Evolutionary conservation across 2,113 vertebrate species (phyloP), one percentile per base, ranked within the genome.

Genomic region (Ploceus nigricollis): DNA sequence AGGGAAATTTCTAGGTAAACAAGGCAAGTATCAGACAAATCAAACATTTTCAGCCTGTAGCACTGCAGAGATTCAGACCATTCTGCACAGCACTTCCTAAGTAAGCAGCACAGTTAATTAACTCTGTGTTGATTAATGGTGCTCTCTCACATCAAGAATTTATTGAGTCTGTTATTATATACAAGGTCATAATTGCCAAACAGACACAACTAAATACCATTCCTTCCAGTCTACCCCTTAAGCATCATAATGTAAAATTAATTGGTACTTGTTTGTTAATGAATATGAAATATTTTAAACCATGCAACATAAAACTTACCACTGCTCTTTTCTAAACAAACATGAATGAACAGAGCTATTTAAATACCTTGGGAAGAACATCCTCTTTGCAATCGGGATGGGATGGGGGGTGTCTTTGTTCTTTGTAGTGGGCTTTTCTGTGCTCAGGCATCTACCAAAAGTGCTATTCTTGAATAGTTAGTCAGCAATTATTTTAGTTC

Each of bases 91-190:
- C 2, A 3, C 64, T 86, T 86, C 94, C 57, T 76, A 57, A n/a
- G 69, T 76, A 77, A 60, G 86, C 85, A 95, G 66, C 82, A 40
- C 75, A 83, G 72, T 92, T 96, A 94, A 97, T 97, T 96, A 96
- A 91, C 70, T 92, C 68, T 57, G 60, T 71, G 82, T 64, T 96
- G 94, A 96, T 96, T 95, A 95, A 94, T 93, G 83, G 60, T 60
- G 64, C 65, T 64, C 82, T 96, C 88, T 89, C 80, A 86, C 68
- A 93, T 87, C 82, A 95, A 95, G 88, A 94, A 89, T 95, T 93
- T 93, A 96, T 95, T 81, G 56, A 94, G 72, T 60, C 90, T 97
- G 68, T 89, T 94, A 93, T 84, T 95, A 96, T 87, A 95, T 53
- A 94, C 77, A 78, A 56, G 69, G 90, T 84, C 83, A 50, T 96